These are phyloP conservation scores for Drosophila mayri DNA, from an alignment of 1,140 invertebrate species.

Conservation along the genomic window DNA sequence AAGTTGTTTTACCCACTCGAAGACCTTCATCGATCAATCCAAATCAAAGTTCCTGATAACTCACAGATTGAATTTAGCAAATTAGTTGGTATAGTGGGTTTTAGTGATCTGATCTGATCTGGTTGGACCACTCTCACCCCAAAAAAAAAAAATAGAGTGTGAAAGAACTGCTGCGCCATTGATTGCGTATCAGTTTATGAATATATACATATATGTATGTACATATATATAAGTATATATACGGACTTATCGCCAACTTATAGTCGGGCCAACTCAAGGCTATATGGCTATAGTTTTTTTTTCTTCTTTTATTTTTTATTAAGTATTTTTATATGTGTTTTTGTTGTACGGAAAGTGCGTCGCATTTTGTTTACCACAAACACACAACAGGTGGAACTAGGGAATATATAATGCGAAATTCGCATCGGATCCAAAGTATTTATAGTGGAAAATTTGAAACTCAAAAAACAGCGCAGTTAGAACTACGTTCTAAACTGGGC, in stretches of 20 bases:
- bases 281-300: conserved; percentile 44
- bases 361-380: conserved; percentile 54
- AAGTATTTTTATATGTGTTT: conserved; percentile 36
- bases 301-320: conserved; percentile 13
- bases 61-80: conserved; percentile 19
- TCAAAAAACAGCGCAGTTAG: conserved; percentile 32
- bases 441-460: conserved; percentile 51
- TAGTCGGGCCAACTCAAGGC: conserved; percentile 60
- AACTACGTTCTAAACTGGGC: conserved; percentile 59
- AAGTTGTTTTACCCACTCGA: conserved; percentile 11
- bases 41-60: conserved; percentile 17
- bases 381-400: conserved; percentile 32
- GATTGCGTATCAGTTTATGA: conserved; percentile 59
- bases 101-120: conserved; percentile 6
- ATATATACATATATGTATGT: background rate
- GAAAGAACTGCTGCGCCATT: conserved; percentile 46
- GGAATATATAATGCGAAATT: conserved; percentile 15
- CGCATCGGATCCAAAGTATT: conserved; percentile 19
- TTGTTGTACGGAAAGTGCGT: conserved; percentile 59
- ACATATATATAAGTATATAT: background rate
- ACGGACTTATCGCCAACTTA: conserved; percentile 61
- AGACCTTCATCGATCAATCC: conserved; percentile 12
- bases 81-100: conserved; percentile 14
- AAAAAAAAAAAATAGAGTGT: conserved; percentile 21
- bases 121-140: conserved; percentile 19